phyloP scores from a whole-genome alignment of 2,113 vertebrate genomes.

The Orthochromis indermauri region DNA sequence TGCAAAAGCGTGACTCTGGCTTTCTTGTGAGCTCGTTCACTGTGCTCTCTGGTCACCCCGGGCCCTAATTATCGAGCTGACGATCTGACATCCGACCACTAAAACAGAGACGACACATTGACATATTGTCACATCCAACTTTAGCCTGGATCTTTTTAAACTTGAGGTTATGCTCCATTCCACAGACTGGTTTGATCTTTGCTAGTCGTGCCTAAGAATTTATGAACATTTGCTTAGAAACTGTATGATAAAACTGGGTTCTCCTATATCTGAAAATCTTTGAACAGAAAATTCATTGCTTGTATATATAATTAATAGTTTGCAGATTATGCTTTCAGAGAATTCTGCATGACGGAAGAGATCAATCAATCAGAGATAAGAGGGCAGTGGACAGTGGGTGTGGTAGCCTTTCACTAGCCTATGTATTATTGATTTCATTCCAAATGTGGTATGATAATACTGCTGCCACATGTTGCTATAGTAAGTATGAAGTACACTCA shows the following conservation, averaged over 20 bases:
- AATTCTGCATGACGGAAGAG: not conserved
- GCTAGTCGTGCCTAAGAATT: not conserved
- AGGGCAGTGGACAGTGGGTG: not conserved
- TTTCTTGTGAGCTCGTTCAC: slow-evolving; percentile 23
- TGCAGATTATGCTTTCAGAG: not conserved
- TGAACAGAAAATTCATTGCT: not conserved
- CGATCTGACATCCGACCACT: slow-evolving; percentile 34
- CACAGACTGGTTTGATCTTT: not conserved
- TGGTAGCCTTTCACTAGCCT: not conserved
- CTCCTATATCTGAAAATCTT: not conserved
- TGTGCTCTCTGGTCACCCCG: slow-evolving; percentile 11
- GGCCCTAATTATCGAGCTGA: slow-evolving; percentile 53
- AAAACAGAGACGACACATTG: slow-evolving; percentile 43
- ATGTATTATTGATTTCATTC: not conserved
- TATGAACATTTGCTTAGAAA: not conserved
- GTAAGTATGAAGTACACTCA: not conserved
- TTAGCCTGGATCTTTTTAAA: not conserved
- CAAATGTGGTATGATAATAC: not conserved
- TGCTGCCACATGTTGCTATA: not conserved
- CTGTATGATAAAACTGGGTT: not conserved
- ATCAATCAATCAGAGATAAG: not conserved
- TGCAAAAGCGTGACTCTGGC: slow-evolving; percentile 38
- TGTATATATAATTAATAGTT: not conserved
- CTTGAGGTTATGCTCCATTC: not conserved
- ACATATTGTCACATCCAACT: slow-evolving; percentile 45